Evolutionary conservation across 2,888 invertebrate genomes (phyloP).

Genomic region (Drosophila differens): DNA sequence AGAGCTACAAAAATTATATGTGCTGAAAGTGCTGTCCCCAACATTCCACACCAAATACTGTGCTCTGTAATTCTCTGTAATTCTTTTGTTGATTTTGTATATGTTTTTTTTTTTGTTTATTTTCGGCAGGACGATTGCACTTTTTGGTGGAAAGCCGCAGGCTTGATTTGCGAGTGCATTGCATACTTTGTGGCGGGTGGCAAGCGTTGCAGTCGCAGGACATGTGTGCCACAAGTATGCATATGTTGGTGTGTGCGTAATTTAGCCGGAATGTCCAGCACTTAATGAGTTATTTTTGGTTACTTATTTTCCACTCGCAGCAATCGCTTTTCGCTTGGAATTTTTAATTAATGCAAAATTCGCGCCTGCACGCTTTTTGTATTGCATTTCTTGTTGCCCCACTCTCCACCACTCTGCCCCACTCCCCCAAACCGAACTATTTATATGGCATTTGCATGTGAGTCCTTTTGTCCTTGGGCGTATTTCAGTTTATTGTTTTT

Average conservation of each 20-base stretch:
- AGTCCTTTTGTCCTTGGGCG: conserved; percentile 41
- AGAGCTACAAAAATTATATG: conserved; percentile 4
- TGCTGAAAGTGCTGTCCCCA: conserved; percentile 6
- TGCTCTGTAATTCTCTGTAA: background rate
- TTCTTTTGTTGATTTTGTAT: conserved; percentile 4
- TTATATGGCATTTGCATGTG: conserved; percentile 60
- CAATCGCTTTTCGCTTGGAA: conserved; percentile 71
- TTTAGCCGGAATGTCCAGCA: conserved; percentile 79
- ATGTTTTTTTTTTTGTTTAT: conserved; percentile 29
- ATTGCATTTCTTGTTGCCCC: conserved; percentile 40
- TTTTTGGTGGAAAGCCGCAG: conserved; percentile 75
- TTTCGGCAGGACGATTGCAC: conserved; percentile 63
- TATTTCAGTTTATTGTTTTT: conserved; percentile 23
- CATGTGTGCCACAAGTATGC: conserved; percentile 23
- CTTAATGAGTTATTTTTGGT: conserved; percentile 82
- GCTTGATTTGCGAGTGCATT: conserved; percentile 84
- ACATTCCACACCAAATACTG: background rate
- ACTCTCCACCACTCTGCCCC: background rate
- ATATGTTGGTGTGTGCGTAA: conserved; percentile 29
- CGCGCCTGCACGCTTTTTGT: conserved; percentile 45
- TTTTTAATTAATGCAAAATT: conserved; percentile 80
- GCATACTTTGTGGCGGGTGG: conserved; percentile 78
- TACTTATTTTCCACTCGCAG: conserved; percentile 59
- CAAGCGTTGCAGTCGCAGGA: conserved; percentile 35
- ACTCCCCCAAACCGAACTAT: conserved; percentile 40